phyloP scores from a whole-genome alignment of 1,140 invertebrate species.

The Megalonaias nervosa region DNA sequence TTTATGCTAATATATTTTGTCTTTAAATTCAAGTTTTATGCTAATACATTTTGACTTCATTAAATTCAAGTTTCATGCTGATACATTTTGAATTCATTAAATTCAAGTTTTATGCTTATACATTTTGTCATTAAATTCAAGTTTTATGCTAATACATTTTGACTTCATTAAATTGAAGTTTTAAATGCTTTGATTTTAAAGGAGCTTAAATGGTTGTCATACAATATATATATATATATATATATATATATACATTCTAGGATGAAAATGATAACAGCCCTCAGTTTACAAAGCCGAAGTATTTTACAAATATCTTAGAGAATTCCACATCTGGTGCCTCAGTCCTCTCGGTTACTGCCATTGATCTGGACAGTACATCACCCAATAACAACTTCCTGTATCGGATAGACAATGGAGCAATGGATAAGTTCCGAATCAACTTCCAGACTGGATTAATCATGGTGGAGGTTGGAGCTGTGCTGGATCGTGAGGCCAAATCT shows the following conservation, averaged over 20 bases:
- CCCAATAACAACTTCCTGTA: conserved; percentile 60
- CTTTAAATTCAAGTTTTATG: too few relatives aligned
- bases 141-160: too few relatives aligned
- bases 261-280: conserved; percentile 52
- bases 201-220: too few relatives aligned
- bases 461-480: conserved; percentile 48
- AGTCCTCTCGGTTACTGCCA: conserved; percentile 45
- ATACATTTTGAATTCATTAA: too few relatives aligned
- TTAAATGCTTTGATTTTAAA: neutral
- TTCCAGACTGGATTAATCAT: conserved; percentile 46
- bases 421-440: conserved; percentile 60
- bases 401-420: conserved; percentile 54
- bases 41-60: too few relatives aligned
- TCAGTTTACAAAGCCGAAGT: conserved; percentile 31
- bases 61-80: too few relatives aligned
- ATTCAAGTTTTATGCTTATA: too few relatives aligned
- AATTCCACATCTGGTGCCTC: conserved; percentile 41
- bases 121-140: too few relatives aligned
- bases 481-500: conserved; percentile 48
- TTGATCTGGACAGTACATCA: conserved; percentile 44
- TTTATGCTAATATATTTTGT: too few relatives aligned
- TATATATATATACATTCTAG: conserved; percentile 21
- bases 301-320: conserved; percentile 43
- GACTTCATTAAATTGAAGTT: too few relatives aligned
- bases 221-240: neutral